Percentiles rank a stretch among this genome's conserved stretches.
phyloP scores from a whole-genome alignment of 2,797 vertebrate genomes.

The Gambelia wislizenii region DNA sequence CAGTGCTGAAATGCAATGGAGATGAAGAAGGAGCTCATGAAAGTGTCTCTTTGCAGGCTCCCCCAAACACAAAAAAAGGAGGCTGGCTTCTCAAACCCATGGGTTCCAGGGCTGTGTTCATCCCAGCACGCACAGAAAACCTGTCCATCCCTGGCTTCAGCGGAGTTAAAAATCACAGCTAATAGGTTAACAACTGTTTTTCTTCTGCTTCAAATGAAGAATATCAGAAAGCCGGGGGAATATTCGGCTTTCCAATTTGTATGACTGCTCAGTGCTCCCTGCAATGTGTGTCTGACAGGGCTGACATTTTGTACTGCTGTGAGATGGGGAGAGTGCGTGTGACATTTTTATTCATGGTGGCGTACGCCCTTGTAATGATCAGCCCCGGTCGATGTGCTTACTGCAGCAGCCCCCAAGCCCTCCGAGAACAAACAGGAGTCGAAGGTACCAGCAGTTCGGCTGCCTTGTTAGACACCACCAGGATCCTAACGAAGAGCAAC shows the following conservation, averaged over 20 bases:
- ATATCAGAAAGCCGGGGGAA: conserved; percentile 86
- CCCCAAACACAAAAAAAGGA: conserved; percentile 56
- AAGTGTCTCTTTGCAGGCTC: neutral
- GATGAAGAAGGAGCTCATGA: too few species aligned
- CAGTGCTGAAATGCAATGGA: conserved; percentile 55
- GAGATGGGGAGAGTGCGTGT: conserved; percentile 83
- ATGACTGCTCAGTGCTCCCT: conserved; percentile 85
- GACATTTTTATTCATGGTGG: conserved; percentile 89
- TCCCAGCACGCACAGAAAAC: conserved; percentile 71
- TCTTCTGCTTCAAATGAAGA: conserved; percentile 87
- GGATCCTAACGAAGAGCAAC: conserved; percentile 88
- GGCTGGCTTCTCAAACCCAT: conserved; percentile 64
- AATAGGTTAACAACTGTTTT: conserved; percentile 89
- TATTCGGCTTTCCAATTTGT: conserved; percentile 88
- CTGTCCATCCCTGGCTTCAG: conserved; percentile 77
- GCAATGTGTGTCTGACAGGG: conserved; percentile 87
- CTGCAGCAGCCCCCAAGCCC: conserved; percentile 84
- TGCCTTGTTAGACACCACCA: conserved; percentile 88
- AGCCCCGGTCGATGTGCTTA: conserved; percentile 87
- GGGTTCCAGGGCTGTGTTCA: conserved; percentile 76
- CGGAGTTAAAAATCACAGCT: conserved; percentile 86
- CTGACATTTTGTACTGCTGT: conserved; percentile 87
- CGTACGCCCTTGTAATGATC: conserved; percentile 89
- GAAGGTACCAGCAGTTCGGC: conserved; percentile 82
- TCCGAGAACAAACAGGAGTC: conserved; percentile 85